These are phyloP conservation scores for Myotis myotis DNA, from an alignment of 2,797 vertebrate species.

Conservation along the genomic window DNA sequence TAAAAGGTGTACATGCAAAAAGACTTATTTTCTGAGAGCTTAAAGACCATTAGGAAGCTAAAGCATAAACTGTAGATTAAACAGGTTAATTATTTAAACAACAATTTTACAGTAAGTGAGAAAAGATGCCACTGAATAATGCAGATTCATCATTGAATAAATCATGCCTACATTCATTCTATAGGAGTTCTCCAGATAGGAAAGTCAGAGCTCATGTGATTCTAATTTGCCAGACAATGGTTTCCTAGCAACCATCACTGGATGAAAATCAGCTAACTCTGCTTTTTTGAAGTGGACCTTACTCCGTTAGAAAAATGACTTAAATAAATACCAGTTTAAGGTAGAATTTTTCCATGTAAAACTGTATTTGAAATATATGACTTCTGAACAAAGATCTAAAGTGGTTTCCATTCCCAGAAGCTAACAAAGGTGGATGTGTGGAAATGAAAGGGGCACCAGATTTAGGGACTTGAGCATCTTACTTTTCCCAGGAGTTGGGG, in stretches of 20 bases:
- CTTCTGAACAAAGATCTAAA: slow-evolving; percentile 50
- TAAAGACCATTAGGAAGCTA: slow-evolving; percentile 42
- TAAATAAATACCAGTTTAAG: slow-evolving; percentile 64
- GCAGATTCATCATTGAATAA: slow-evolving; percentile 43
- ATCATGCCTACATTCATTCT: slow-evolving; percentile 57
- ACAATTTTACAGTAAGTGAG: slow-evolving; percentile 38
- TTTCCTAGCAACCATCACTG: slow-evolving; percentile 75
- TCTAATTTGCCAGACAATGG: slow-evolving; percentile 71
- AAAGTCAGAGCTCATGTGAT: slow-evolving; percentile 16
- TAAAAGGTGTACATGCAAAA: background rate
- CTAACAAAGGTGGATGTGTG: background rate
- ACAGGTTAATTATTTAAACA: slow-evolving; percentile 69
- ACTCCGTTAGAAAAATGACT: slow-evolving; percentile 62
- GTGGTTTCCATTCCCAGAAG: background rate
- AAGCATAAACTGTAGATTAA: slow-evolving; percentile 15
- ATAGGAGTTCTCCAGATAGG: slow-evolving; percentile 32
- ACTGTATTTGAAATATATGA: slow-evolving; percentile 50
- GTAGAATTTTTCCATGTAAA: slow-evolving; percentile 48
- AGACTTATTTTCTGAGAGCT: background rate
- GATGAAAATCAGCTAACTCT: slow-evolving; percentile 64
- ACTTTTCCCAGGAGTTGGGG: background rate
- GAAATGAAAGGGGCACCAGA: background rate
- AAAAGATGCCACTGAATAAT: slow-evolving; percentile 37
- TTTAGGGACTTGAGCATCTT: background rate
- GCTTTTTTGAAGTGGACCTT: slow-evolving; percentile 64